Evolutionary conservation across 2,113 vertebrate genomes (phyloP).

Genomic region (Lucifuga dentata): DNA sequence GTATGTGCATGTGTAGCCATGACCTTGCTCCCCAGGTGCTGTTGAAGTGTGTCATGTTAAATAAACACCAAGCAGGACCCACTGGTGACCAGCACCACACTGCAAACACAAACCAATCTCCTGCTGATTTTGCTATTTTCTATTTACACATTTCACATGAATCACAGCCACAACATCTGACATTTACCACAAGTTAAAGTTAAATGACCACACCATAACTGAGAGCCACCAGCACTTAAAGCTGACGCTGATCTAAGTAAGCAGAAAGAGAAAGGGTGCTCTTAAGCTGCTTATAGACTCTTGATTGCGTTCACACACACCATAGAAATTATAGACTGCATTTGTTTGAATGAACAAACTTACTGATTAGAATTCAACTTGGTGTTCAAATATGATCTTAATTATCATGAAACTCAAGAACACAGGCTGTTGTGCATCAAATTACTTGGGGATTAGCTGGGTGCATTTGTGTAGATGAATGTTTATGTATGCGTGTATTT

Average conservation of each 20-base stretch:
- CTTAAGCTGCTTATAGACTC: slow-evolving; percentile 19
- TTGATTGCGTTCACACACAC: slow-evolving; percentile 25
- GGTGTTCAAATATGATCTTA: slow-evolving; percentile 13
- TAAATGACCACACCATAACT: slow-evolving; percentile 49
- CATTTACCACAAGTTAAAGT: slow-evolving; percentile 70
- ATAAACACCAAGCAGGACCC: slow-evolving; percentile 57
- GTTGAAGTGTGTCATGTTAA: slow-evolving; percentile 65
- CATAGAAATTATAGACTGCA: slow-evolving; percentile 35
- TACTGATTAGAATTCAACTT: slow-evolving; percentile 25
- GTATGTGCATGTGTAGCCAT: slow-evolving; percentile 5
- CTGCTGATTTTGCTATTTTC: slow-evolving; percentile 66
- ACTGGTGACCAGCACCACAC: slow-evolving; percentile 57
- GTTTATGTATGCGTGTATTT: neutral
- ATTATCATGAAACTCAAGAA: slow-evolving; percentile 9
- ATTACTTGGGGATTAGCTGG: neutral
- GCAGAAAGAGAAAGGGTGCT: slow-evolving; percentile 28
- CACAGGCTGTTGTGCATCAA: neutral
- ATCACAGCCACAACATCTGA: slow-evolving; percentile 62
- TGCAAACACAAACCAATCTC: slow-evolving; percentile 58
- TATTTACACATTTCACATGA: slow-evolving; percentile 59
- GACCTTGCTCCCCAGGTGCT: slow-evolving; percentile 69
- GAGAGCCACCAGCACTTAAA: slow-evolving; percentile 26
- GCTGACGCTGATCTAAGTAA: slow-evolving; percentile 41
- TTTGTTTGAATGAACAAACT: slow-evolving; percentile 33
- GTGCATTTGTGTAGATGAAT: slow-evolving; percentile 1